A percentile compares a stretch with the other conserved stretches of the same genome.
Evolutionary conservation across 2,113 vertebrate species (phyloP).

Genomic region (Bombycilla garrulus): DNA sequence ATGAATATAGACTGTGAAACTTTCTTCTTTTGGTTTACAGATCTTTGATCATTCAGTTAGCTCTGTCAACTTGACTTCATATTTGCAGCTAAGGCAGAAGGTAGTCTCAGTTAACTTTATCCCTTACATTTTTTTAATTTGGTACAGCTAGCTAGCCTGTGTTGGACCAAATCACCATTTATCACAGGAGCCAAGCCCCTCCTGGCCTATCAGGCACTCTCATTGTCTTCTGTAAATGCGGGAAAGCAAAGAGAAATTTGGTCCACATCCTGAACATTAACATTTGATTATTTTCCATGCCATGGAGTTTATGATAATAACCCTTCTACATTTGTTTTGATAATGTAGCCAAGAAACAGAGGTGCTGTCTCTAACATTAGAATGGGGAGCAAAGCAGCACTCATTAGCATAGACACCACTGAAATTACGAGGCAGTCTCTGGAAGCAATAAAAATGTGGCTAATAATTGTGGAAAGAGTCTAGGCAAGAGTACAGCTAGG

Average conservation of each 20-base stretch:
- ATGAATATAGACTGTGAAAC: not conserved
- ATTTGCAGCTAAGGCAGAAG: not conserved
- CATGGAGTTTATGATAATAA: not conserved
- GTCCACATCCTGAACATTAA: not conserved
- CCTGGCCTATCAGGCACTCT: not conserved
- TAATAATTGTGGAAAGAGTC: constrained; percentile 16
- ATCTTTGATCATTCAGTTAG: not conserved
- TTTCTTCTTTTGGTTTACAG: not conserved
- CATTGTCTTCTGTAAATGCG: not conserved
- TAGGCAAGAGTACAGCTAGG: not conserved
- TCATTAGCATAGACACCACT: not conserved
- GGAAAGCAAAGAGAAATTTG: not conserved
- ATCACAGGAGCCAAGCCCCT: not conserved
- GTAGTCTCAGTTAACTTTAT: not conserved
- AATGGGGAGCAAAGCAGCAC: not conserved
- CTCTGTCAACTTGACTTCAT: not conserved
- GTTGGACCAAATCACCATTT: not conserved
- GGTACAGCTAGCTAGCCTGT: not conserved
- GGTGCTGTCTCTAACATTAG: constrained; percentile 20
- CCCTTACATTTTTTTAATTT: not conserved
- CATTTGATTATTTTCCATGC: not conserved
- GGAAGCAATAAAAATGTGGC: constrained; percentile 33
- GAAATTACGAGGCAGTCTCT: constrained; percentile 18
- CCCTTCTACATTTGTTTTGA: constrained; percentile 12
- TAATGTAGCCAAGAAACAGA: constrained; percentile 7